Percentiles rank a stretch among this genome's conserved stretches.
Conservation (phyloP, 35 echinoderm and acorn worm genomes). For the Hemicentrotus pulcherrimus region DNA sequence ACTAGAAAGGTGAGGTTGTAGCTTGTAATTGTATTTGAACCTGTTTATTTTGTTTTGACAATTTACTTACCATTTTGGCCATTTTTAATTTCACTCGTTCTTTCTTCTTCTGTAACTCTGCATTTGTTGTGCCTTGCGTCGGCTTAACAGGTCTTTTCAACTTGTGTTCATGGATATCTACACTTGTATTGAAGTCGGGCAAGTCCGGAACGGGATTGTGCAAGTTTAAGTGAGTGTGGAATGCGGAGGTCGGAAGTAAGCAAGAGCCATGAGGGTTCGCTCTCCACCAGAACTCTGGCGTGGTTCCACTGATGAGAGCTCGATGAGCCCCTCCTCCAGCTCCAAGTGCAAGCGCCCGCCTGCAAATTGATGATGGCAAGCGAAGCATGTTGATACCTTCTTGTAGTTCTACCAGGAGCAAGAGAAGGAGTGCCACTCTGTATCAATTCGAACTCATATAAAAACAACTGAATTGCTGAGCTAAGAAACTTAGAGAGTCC, state of each 20-base stretch:
- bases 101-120: slow-evolving; percentile 22
- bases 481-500: background rate
- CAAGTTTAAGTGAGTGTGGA: background rate
- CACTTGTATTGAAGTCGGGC: slow-evolving; percentile 83
- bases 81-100: background rate
- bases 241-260: background rate
- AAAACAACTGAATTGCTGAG: background rate
- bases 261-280: background rate
- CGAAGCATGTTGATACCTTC: background rate
- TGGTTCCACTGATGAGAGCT: background rate
- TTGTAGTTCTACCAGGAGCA: background rate
- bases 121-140: background rate
- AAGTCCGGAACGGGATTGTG: slow-evolving; percentile 47
- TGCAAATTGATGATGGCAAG: background rate
- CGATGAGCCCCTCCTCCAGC: background rate
- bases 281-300: background rate
- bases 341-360: background rate
- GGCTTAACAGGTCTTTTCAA: slow-evolving; percentile 67
- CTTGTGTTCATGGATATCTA: slow-evolving; percentile 76
- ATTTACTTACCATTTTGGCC: background rate
- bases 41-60: background rate
- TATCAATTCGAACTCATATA: background rate
- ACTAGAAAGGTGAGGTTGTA: background rate
- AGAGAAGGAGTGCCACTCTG: background rate
- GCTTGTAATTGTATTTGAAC: background rate